Evolutionary conservation across 2,797 vertebrate genomes (phyloP).

Genomic region (Centroberyx gerrardi): DNA sequence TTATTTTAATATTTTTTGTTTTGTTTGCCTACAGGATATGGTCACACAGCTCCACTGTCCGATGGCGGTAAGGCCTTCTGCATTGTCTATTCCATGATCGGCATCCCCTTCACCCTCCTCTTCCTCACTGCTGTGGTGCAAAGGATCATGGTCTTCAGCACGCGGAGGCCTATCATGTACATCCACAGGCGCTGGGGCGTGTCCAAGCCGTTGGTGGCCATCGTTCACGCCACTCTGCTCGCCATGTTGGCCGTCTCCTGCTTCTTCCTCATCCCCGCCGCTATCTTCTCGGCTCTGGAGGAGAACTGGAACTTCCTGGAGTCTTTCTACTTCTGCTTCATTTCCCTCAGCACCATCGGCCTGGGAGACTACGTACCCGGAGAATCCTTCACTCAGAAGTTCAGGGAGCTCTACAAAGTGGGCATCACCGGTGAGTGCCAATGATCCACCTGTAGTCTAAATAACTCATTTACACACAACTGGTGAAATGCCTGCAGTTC

Average conservation of each 20-base stretch:
- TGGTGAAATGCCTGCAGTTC: too few species aligned
- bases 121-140: conserved; percentile 98
- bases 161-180: conserved; percentile 90
- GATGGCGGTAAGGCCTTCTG: conserved; percentile 97
- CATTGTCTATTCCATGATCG: conserved; percentile 95
- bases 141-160: conserved; percentile 93
- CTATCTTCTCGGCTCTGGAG: conserved; percentile 93
- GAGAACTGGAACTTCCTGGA: conserved; percentile 98
- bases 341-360: conserved; percentile 97
- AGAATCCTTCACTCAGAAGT: conserved; percentile 93
- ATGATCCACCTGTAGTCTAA: background rate
- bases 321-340: conserved; percentile 99
- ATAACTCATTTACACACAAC: too few species aligned
- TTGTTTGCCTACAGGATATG: conserved; percentile 88
- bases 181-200: conserved; percentile 94
- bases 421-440: conserved; percentile 95
- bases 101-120: conserved; percentile 97
- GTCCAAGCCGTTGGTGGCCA: conserved; percentile 92
- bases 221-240: conserved; percentile 89
- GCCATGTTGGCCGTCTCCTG: conserved; percentile 88
- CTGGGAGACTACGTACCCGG: conserved; percentile 97
- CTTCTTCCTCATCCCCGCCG: conserved; percentile 97
- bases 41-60: conserved; percentile 96
- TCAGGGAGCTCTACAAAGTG: conserved; percentile 96
- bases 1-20: background rate